These are phyloP conservation scores for Drosophila subquinaria DNA, from an alignment of 2,888 invertebrate genomes.

Conservation along the genomic window DNA sequence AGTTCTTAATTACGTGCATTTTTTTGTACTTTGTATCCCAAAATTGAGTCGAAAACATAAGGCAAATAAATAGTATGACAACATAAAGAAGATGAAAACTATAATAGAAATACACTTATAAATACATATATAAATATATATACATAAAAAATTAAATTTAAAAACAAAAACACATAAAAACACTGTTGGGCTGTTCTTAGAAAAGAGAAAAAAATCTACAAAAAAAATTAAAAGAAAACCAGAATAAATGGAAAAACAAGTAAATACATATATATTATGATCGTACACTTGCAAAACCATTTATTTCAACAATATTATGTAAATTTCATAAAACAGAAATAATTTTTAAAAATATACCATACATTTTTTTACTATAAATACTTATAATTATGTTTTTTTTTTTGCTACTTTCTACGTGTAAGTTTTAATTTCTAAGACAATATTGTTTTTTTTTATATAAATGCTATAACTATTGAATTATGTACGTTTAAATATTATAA, in stretches of 20 bases:
- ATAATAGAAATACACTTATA: conserved; percentile 29
- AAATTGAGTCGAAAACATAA: conserved; percentile 36
- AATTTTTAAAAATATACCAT: conserved; percentile 34
- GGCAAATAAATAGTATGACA: conserved; percentile 43
- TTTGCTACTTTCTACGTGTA: conserved; percentile 47
- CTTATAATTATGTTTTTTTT: conserved; percentile 28
- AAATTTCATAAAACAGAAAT: conserved; percentile 60
- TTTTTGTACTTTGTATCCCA: conserved; percentile 45
- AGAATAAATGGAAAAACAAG: conserved; percentile 41
- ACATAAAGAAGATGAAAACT: conserved; percentile 21
- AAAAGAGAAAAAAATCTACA: conserved; percentile 62
- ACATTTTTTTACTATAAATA: conserved; percentile 55
- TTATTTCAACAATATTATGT: conserved; percentile 63
- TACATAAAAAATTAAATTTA: conserved; percentile 36
- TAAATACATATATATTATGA: conserved; percentile 33
- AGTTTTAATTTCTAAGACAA: conserved; percentile 56
- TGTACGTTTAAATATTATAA: conserved; percentile 60
- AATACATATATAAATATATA: conserved; percentile 34
- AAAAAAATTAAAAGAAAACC: conserved; percentile 26
- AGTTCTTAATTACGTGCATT: conserved; percentile 44
- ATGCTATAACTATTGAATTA: conserved; percentile 43
- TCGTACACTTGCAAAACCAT: conserved; percentile 52
- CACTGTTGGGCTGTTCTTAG: conserved; percentile 82
- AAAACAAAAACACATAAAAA: conserved; percentile 42
- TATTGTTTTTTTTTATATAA: conserved; percentile 44